phyloP scores from a whole-genome alignment of 2,113 vertebrate genomes.

The Clinocottus analis region DNA sequence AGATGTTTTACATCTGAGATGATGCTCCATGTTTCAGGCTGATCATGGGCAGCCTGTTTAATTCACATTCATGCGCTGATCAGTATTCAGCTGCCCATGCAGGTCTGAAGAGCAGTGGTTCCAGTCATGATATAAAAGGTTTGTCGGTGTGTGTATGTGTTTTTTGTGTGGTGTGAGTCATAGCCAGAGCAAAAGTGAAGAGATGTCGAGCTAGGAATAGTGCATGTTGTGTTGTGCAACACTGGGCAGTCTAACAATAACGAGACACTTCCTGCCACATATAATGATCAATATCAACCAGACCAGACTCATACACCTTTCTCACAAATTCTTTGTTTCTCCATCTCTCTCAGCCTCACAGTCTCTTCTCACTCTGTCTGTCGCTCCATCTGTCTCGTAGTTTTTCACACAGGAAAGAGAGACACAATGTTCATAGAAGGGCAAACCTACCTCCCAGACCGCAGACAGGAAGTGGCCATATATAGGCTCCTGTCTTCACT shows the following conservation, averaged over 20 bases:
- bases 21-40: conserved; percentile 41
- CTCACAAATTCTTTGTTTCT: conserved; percentile 14
- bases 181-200: conserved; percentile 42
- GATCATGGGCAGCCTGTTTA: conserved; percentile 45
- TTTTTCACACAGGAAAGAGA: conserved; percentile 49
- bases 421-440: conserved; percentile 64
- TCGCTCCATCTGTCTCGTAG: conserved; percentile 57
- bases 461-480: conserved; percentile 82
- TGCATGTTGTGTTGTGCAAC: conserved; percentile 51
- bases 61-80: conserved; percentile 36
- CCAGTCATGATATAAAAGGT: conserved; percentile 59
- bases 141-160: conserved; percentile 29
- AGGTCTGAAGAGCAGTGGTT: conserved; percentile 47
- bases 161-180: conserved; percentile 50
- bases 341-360: not conserved
- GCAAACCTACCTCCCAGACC: conserved; percentile 48
- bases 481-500: conserved; percentile 76
- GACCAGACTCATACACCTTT: conserved; percentile 28
- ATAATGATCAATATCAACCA: conserved; percentile 35
- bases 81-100: conserved; percentile 54
- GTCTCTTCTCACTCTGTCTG: conserved; percentile 36
- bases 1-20: conserved; percentile 17
- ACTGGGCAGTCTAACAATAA: conserved; percentile 41
- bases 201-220: conserved; percentile 57
- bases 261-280: conserved; percentile 37